These are phyloP conservation scores for Semaprochilodus insignis DNA, from an alignment of 2,797 vertebrate species.

Conservation along the genomic window DNA sequence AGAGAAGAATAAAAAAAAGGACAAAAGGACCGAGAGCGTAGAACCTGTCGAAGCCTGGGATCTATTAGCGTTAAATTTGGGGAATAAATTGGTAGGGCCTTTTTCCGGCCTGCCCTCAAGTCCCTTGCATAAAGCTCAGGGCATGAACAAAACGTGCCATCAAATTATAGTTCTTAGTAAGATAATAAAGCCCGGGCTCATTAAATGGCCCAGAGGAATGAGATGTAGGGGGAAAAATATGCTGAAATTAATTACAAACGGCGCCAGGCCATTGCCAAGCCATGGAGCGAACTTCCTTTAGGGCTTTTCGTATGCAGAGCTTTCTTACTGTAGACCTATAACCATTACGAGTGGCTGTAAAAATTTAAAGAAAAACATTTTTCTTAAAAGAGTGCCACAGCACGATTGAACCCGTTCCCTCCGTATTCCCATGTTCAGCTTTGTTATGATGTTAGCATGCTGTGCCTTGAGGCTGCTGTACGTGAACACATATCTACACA, in stretches of 20 bases:
- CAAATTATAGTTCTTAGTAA: slow-evolving; percentile 12
- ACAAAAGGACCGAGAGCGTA: not conserved
- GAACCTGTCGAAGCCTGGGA: slow-evolving; percentile 20
- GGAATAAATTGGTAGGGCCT: slow-evolving; percentile 33
- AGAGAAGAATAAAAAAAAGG: not conserved
- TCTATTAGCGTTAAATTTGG: slow-evolving; percentile 28
- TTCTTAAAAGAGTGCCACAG: not conserved
- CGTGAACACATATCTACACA: slow-evolving; percentile 2
- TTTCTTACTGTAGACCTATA: not conserved
- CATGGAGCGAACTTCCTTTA: not conserved
- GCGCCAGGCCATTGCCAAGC: not conserved
- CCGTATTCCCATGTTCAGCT: not conserved
- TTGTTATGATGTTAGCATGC: not conserved
- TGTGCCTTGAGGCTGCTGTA: not conserved
- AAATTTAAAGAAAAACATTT: slow-evolving; percentile 15
- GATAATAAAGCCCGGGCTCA: slow-evolving; percentile 32
- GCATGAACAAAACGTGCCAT: slow-evolving; percentile 28
- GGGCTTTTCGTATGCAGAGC: not conserved
- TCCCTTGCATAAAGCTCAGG: slow-evolving; percentile 2
- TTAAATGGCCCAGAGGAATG: slow-evolving; percentile 6
- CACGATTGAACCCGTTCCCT: slow-evolving; percentile 4
- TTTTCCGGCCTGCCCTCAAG: slow-evolving; percentile 22
- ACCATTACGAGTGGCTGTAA: slow-evolving; percentile 7
- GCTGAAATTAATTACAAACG: slow-evolving; percentile 29
- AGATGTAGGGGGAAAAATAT: not conserved